These are phyloP conservation scores for Neosalanx taihuensis DNA, from an alignment of 2,797 vertebrate genomes.

Conservation along the genomic window DNA sequence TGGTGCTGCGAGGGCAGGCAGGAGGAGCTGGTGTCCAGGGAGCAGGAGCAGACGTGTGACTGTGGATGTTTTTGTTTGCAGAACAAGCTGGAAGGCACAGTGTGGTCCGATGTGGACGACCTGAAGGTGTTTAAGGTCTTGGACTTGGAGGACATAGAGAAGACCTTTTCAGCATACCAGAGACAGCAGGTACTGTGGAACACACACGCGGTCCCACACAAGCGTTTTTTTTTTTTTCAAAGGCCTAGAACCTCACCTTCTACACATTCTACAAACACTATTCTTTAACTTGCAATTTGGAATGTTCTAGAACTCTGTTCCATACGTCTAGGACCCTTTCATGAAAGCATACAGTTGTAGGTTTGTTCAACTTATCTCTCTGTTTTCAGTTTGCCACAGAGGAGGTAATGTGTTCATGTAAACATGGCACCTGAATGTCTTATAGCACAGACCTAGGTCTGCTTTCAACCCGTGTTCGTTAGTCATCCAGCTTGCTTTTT, in stretches of 20 bases:
- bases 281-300: not conserved
- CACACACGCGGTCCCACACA: not conserved
- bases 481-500: too few species aligned
- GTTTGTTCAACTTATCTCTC: too few species aligned
- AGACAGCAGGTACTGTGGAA: constrained; percentile 91
- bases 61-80: constrained; percentile 47
- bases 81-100: constrained; percentile 93
- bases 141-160: constrained; percentile 93
- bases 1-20: constrained; percentile 34
- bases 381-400: too few species aligned
- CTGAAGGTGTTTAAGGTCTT: constrained; percentile 89
- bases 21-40: not conserved
- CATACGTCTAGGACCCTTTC: not conserved
- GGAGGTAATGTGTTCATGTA: too few species aligned
- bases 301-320: not conserved
- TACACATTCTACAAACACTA: not conserved
- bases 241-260: not conserved
- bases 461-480: too few species aligned
- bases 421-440: too few species aligned
- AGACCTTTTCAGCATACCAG: constrained; percentile 98
- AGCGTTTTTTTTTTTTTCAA: not conserved
- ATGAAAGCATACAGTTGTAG: too few species aligned
- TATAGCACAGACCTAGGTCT: too few species aligned
- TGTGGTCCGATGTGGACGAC: constrained; percentile 93
- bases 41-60: not conserved